Base-by-base conservation (phyloP, 2,888 invertebrate species). In the Drosophila stalkeri region DNA sequence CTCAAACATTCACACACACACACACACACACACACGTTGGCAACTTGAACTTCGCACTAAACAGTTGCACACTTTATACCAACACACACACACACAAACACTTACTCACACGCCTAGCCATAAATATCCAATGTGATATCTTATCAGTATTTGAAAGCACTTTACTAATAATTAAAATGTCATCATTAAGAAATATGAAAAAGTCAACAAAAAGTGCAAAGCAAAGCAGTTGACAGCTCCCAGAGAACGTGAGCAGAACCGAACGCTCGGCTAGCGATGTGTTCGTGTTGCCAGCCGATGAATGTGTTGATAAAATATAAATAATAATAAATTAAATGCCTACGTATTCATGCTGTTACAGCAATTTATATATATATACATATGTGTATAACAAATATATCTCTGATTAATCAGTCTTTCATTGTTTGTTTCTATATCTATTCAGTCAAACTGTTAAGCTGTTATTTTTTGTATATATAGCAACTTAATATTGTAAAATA, bases 141-240 rank as follows among this genome's bases (percentile, higher is more conserved):
- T 91, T 90, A 91, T 91, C 91, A 71, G 68, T 72, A 65, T 77
- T 88, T 81, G 86, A 81, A 75, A 87, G 77, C 89, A 90, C 91
- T 90, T 91, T 89, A 91, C 91, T 90, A 91, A 86, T 91, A 91
- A 91, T 91, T 91, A 91, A 91, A 91, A 86, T 91, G 91, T 91
- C 90, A 91, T 91, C 91, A 91, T 89, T 86, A 82, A 86, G 86
- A 88, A 88, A 90, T 88, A 86, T 86, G 86, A 86, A 86, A 88
- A 90, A 86, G 86, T 86, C 89, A 86, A 86, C 83, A 86, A 68
- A 85, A 72, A 77, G 69, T 65, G 62, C 54, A 66, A 60, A 69
- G 54, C 51, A 51, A 51, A 51, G 44, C 56, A 43, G 68, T 60
- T 62, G 57, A 75, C 59, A 72, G 65, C 70, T 64, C 67, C 56